These are phyloP conservation scores for Macrotus californicus DNA, from an alignment of 2,113 vertebrate genomes.

Conservation along the genomic window DNA sequence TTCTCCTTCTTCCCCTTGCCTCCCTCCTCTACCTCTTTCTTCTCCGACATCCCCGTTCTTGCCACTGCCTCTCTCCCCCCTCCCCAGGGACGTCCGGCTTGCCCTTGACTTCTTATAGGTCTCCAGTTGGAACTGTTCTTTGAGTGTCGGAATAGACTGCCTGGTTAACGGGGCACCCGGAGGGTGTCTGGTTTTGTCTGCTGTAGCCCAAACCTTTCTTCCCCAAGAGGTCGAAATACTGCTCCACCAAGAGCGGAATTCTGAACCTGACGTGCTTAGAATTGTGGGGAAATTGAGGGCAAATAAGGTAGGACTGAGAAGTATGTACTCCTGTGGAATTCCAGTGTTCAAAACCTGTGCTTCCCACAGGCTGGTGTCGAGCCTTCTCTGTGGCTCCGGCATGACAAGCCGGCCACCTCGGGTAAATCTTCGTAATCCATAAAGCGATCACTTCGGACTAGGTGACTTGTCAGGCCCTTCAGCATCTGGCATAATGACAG, in stretches of 20 bases:
- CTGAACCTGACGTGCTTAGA: not conserved
- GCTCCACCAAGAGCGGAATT: not conserved
- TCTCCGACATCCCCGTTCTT: accelerated
- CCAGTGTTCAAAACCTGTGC: not conserved
- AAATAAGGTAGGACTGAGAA: slow-evolving; percentile 21
- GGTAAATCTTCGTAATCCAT: not conserved
- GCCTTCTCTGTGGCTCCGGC: not conserved
- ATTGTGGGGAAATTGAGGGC: not conserved
- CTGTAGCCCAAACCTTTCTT: not conserved
- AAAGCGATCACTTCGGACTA: not conserved
- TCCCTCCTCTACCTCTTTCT: no score
- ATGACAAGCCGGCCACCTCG: accelerated
- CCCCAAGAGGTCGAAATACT: not conserved
- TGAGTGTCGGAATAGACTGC: accelerated
- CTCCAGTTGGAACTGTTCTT: not conserved
- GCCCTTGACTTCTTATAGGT: not conserved
- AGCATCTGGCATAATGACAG: not conserved
- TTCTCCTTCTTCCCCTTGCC: no score
- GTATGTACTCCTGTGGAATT: not conserved
- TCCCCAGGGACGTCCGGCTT: not conserved
- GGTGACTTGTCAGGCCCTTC: not conserved
- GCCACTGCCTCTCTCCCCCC: not conserved
- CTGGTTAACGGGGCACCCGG: not conserved
- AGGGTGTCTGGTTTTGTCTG: not conserved
- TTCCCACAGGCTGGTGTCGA: not conserved